Evolutionary conservation across 1,140 invertebrate genomes (phyloP).

Genomic region (Drosophila teissieri): DNA sequence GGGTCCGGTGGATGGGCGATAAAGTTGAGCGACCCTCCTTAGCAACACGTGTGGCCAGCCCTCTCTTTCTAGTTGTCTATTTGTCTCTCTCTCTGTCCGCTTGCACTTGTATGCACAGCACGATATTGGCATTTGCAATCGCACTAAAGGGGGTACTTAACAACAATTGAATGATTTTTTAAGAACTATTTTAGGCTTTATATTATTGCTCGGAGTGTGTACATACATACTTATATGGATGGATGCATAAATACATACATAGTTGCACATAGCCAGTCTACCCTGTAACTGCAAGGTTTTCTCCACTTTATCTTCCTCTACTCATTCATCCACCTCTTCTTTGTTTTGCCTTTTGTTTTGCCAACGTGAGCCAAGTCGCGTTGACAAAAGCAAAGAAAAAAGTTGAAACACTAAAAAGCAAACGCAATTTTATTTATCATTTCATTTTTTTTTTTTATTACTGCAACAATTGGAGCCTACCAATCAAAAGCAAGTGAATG

Average conservation of each 20-base stretch:
- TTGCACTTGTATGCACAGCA: neutral
- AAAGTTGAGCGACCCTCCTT: constrained; percentile 49
- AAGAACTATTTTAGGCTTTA: neutral
- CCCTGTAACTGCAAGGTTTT: constrained; percentile 6
- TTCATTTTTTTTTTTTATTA: constrained; percentile 13
- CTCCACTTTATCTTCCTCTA: constrained; percentile 2
- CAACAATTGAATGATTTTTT: neutral
- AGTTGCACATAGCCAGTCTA: neutral
- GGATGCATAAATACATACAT: neutral
- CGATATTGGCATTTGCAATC: neutral
- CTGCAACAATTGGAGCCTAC: too few species aligned
- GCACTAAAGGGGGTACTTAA: neutral
- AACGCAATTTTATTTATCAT: constrained; percentile 25
- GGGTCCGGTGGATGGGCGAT: constrained; percentile 1
- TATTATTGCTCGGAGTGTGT: too few species aligned
- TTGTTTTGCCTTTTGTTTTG: constrained; percentile 11
- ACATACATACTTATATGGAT: neutral
- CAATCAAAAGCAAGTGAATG: neutral
- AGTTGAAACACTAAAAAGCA: constrained; percentile 8
- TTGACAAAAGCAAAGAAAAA: constrained; percentile 16
- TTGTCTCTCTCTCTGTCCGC: neutral
- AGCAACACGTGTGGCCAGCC: constrained; percentile 33
- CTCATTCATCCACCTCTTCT: constrained; percentile 9
- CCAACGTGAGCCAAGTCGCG: constrained; percentile 30
- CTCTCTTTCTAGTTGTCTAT: constrained; percentile 8